Conservation (phyloP, 2,113 vertebrate genomes). For the Lepus europaeus region DNA sequence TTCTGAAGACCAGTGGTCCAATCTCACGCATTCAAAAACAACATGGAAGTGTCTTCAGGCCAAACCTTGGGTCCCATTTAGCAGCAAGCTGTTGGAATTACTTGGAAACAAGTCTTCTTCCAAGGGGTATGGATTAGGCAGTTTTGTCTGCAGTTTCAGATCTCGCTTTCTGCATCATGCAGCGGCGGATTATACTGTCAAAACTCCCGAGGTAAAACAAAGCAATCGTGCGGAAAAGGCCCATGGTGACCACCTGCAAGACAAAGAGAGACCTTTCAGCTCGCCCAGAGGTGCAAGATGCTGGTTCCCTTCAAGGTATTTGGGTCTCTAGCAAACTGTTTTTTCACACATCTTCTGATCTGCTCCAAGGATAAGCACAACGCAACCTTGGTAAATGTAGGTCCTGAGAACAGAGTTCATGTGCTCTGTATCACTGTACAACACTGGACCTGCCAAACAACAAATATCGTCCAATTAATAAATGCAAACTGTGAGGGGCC, state of each 20-base stretch:
- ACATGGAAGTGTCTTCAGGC: constrained; percentile 76
- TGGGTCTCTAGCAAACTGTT: not conserved
- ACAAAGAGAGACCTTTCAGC: constrained; percentile 61
- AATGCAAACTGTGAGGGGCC: not conserved
- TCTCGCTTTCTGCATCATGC: constrained; percentile 96
- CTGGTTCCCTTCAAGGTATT: not conserved
- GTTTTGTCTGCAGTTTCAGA: constrained; percentile 92
- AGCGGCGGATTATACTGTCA: constrained; percentile 97
- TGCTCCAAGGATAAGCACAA: not conserved
- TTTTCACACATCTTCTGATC: constrained; percentile 10
- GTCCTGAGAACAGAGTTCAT: not conserved
- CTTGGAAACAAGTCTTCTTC: constrained; percentile 75
- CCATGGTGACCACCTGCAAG: constrained; percentile 96
- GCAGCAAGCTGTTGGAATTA: constrained; percentile 85
- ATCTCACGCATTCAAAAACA: constrained; percentile 59
- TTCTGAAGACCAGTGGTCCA: constrained; percentile 76
- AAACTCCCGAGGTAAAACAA: constrained; percentile 98
- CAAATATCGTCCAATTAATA: not conserved
- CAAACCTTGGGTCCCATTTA: constrained; percentile 79
- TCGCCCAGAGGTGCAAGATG: rapidly evolving
- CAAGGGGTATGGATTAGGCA: constrained; percentile 86
- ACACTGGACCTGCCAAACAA: not conserved
- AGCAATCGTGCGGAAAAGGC: constrained; percentile 95
- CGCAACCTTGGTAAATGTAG: not conserved
- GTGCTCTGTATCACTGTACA: not conserved